Evolutionary conservation across 2,888 invertebrate species (phyloP), one percentile per base, ranked within the genome.

Genomic region (Therioaphis trifolii): DNA sequence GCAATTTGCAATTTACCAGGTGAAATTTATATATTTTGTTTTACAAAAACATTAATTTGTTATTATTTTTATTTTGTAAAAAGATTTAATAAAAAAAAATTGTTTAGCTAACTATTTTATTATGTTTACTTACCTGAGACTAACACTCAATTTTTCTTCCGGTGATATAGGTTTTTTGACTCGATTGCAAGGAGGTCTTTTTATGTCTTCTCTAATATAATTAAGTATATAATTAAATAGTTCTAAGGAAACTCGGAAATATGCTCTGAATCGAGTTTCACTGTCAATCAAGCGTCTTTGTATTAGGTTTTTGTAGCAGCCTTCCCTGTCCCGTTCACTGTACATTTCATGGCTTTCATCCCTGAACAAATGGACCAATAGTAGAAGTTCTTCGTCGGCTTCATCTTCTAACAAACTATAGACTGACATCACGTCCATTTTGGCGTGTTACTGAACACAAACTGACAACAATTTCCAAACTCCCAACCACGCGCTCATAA

Each of bases 401-500:
- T 49, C 49, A 49, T 49, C 49, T 15, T 49, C 49, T 15, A 49
- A 14, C 49, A 49, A 49, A 49, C 14, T 49, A 49, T 43, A n/a
- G n/a, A n/a, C n/a, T n/a, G n/a, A n/a, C 43, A 43, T 43, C 43
- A 43, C 4, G n/a, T 46, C 46, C 24, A 69, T 71, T 46, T 71
- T 27, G 46, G 9, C 18, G 15, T 27, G 14, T 9, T 4, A 71
- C 69, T 46, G 4, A 27, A 49, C 49, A 71, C 69, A n/a, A 49
- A 71, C 24, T 71, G 46, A 71, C 46, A 4, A 49, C 1, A 21
- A 69, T 69, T 69, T 43, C 18, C 43, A 21, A 68, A 43, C 4
- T 40, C 7, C 40, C 4, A 68, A 71, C 27, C 49, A 46, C 69
- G 46, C 69, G 11, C 14, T 46, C 46, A 71, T 71, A 71, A 71